Base-by-base conservation (phyloP, 2,888 invertebrate genomes). In the Mayetiola destructor region DNA sequence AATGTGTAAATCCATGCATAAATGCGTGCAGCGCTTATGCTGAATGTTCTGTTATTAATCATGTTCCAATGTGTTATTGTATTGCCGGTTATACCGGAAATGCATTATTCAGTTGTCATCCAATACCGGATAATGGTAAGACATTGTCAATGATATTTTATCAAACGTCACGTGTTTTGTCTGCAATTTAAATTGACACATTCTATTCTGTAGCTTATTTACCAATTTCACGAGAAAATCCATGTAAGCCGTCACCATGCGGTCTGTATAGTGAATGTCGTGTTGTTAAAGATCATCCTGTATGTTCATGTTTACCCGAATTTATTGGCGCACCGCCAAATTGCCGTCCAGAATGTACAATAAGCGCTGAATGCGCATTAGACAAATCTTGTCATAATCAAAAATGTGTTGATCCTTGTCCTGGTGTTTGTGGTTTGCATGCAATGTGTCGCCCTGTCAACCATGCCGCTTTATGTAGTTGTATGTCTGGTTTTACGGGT, bases 11-110 rank as follows among this genome's bases (percentile, higher is more conserved):
- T 73, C 89, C 90, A 20, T 91, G 90, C 66, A 78, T 80, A 29
- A 86, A 86, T 63, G 83, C 85, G 32, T 90, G 90, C 67, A 89
- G 89, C 54, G 75, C 86, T 63, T 88, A 89, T 68, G 86, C 89
- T 4, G 81, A 85, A 69, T 91, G 91, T 68, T 80, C 80, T 57
- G 87, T 90, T 2, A 77, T 81, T 63, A 87, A 89, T 69, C 91
- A 92, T 69, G 81, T 85, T 56, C 88, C 91, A 3, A 80, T 82
- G 29, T 89, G 89, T 65, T 78, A 78, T 56, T 89, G 89, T 68
- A 66, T 81, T 54, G 72, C 79, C 42, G 86, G 85, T 62, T 85
- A 80, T 65, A 84, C 82, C 60, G 90, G 90, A 68, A 84, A 88
- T 75, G 85, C 90, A 12, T 77, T 85, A 63, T 75, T 77, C 59